A percentile compares a stretch with the other conserved stretches of the same genome.
These are phyloP conservation scores for Alviniconcha marisindica DNA, from an alignment of 1,140 invertebrate species.

Conservation along the genomic window DNA sequence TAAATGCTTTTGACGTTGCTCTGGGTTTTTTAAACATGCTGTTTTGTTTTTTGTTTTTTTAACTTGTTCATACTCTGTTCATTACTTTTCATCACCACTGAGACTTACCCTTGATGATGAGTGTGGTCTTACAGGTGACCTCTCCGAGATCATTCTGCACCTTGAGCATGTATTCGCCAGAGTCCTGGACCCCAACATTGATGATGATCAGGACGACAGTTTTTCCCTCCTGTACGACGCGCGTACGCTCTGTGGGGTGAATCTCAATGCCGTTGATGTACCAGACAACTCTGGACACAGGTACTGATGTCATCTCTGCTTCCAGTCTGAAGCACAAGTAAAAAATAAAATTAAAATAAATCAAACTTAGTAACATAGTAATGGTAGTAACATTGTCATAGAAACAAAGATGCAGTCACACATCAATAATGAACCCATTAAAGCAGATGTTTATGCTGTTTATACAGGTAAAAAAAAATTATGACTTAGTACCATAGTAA, in stretches of 20 bases:
- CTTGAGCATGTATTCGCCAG: constrained; percentile 72
- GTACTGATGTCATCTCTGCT: constrained; percentile 67
- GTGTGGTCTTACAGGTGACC: constrained; percentile 73
- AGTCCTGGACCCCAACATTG: constrained; percentile 67
- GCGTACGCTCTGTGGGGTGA: constrained; percentile 63
- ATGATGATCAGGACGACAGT: constrained; percentile 69
- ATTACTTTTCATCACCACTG: background rate
- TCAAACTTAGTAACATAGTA: too few relatives aligned
- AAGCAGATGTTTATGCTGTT: background rate
- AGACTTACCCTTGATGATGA: constrained; percentile 68
- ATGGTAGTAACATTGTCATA: too few relatives aligned
- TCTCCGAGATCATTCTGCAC: constrained; percentile 74
- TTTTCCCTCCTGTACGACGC: constrained; percentile 66
- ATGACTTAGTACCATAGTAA: too few relatives aligned
- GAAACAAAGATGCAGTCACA: background rate
- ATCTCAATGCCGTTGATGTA: constrained; percentile 70
- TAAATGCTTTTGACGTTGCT: too few relatives aligned
- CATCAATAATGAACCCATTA: background rate
- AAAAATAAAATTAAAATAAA: too few relatives aligned
- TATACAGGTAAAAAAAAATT: too few relatives aligned
- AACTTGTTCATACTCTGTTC: background rate
- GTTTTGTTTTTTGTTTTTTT: background rate
- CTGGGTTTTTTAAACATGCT: too few relatives aligned
- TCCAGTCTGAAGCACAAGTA: constrained; percentile 61
- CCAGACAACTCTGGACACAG: constrained; percentile 68